These are phyloP conservation scores for Drosophila busckii DNA, from an alignment of 1,140 invertebrate genomes.

Conservation along the genomic window DNA sequence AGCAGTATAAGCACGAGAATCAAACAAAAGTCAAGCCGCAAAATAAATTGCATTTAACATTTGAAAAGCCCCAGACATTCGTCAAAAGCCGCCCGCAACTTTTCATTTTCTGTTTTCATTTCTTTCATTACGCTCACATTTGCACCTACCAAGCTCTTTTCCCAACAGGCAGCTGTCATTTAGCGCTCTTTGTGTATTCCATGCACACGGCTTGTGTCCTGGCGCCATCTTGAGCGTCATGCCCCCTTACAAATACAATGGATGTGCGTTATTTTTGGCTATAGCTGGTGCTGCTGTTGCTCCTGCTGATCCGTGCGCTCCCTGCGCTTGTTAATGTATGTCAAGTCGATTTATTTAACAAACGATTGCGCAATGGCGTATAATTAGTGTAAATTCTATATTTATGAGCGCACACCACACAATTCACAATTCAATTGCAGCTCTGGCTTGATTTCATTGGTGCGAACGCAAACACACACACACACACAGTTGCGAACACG, in stretches of 20 bases:
- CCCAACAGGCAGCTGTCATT: conserved; percentile 21
- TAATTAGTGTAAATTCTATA: conserved; percentile 48
- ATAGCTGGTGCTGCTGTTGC: conserved; percentile 1
- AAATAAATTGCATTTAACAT: too few species aligned
- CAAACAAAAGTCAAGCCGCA: conserved; percentile 53
- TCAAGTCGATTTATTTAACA: conserved; percentile 30
- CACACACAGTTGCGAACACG: too few species aligned
- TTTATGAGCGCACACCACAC: conserved; percentile 33
- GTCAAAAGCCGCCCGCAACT: too few species aligned
- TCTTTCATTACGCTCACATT: not conserved
- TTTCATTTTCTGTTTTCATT: too few species aligned
- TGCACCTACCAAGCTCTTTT: not conserved
- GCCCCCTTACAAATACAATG: conserved; percentile 14
- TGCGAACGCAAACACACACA: too few species aligned
- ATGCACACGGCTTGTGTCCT: conserved; percentile 5
- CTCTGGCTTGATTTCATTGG: conserved; percentile 34
- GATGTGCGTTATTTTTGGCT: conserved; percentile 13
- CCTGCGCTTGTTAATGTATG: too few species aligned
- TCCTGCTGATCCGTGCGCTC: too few species aligned
- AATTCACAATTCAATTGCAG: conserved; percentile 57
- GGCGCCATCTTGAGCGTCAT: conserved; percentile 16
- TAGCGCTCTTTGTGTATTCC: conserved; percentile 20
- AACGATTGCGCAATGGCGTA: conserved; percentile 66
- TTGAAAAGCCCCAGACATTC: conserved; percentile 1
- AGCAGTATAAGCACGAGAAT: conserved; percentile 42